Conservation (phyloP, 2,888 invertebrate species). For the Melitaea athalia region DNA sequence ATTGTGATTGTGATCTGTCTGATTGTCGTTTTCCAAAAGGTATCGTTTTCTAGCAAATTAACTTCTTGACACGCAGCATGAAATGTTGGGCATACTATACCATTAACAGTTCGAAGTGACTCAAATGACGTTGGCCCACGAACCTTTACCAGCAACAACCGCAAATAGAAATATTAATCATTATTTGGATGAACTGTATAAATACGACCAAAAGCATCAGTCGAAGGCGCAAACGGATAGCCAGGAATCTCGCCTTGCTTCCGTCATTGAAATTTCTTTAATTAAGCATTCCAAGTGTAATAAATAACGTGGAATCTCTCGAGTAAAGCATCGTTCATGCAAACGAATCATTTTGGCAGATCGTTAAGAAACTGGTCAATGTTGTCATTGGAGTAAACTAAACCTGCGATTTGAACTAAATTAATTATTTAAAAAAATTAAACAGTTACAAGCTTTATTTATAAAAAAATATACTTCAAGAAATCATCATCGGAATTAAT, state of each 20-base stretch:
- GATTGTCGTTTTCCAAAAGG: too few species aligned
- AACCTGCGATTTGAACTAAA: too few species aligned
- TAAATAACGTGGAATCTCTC: slow-evolving; percentile 44
- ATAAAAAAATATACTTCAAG: too few species aligned
- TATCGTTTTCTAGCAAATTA: slow-evolving; percentile 32
- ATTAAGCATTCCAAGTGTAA: slow-evolving; percentile 44
- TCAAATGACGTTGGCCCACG: slow-evolving; percentile 46
- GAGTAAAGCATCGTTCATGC: slow-evolving; percentile 41
- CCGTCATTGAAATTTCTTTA: slow-evolving; percentile 40
- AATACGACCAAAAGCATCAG: slow-evolving; percentile 50
- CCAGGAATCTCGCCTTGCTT: slow-evolving; percentile 46
- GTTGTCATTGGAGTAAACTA: slow-evolving; percentile 10
- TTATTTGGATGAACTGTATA: slow-evolving; percentile 55
- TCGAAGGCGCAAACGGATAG: slow-evolving; percentile 46
- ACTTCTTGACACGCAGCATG: slow-evolving; percentile 44
- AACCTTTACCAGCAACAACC: slow-evolving; percentile 51
- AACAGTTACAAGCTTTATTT: too few species aligned
- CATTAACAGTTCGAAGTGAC: slow-evolving; percentile 45
- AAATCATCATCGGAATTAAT: too few species aligned
- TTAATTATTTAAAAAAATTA: too few species aligned
- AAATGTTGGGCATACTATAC: slow-evolving; percentile 41
- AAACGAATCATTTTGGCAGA: slow-evolving; percentile 42
- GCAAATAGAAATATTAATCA: slow-evolving; percentile 53
- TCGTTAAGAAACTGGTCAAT: slow-evolving; percentile 43
- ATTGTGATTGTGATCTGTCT: slow-evolving; percentile 16